Percentiles rank a stretch among this genome's conserved stretches.
These are phyloP conservation scores for Apoderus coryli DNA, from an alignment of 2,888 invertebrate species.

Conservation along the genomic window DNA sequence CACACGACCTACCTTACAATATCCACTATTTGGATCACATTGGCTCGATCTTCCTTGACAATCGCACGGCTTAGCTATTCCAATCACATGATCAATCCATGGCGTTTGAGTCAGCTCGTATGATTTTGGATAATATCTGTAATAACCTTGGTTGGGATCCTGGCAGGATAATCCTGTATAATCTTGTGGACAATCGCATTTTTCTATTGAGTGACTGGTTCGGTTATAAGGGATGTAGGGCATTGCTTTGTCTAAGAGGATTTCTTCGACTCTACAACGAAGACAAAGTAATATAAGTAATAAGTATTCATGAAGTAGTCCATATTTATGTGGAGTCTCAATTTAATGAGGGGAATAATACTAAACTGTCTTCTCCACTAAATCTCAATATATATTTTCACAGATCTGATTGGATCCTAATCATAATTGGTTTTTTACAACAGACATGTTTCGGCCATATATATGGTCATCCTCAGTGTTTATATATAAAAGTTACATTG, in stretches of 20 bases:
- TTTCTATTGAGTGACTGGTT: slow-evolving; percentile 48
- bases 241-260: slow-evolving; percentile 67
- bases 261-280: slow-evolving; percentile 40
- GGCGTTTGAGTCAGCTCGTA: slow-evolving; percentile 10
- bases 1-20: slow-evolving; percentile 55
- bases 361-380: too few species aligned
- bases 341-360: too few species aligned
- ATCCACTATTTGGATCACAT: slow-evolving; percentile 74
- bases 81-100: slow-evolving; percentile 54
- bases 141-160: slow-evolving; percentile 70
- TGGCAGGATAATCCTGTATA: slow-evolving; percentile 87
- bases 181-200: slow-evolving; percentile 65
- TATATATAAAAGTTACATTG: too few species aligned
- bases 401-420: too few species aligned
- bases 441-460: too few species aligned
- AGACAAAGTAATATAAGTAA: slow-evolving; percentile 1
- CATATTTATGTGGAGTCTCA: too few species aligned
- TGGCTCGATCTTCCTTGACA: slow-evolving; percentile 65
- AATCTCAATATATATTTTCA: too few species aligned
- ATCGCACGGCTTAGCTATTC: slow-evolving; percentile 62
- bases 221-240: slow-evolving; percentile 37
- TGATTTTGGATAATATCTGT: slow-evolving; percentile 59
- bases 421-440: too few species aligned
- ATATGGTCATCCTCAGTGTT: too few species aligned
- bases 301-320: too few species aligned